A percentile compares a stretch with the other conserved stretches of the same genome.
Conservation (phyloP, 2,113 vertebrate genomes). For the Himantopus leucocephalus region DNA sequence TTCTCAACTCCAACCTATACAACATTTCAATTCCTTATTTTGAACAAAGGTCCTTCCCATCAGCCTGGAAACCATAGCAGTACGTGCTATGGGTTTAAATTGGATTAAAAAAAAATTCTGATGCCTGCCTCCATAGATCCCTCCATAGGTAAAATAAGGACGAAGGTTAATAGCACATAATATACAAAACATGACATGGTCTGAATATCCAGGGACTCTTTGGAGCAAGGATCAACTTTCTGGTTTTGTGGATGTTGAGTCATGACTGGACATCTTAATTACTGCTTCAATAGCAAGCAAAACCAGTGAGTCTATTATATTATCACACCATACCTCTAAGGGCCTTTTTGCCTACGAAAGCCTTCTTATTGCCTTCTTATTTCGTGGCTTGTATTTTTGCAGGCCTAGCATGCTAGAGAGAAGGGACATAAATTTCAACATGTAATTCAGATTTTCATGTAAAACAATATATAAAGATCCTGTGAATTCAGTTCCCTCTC, state of each 20-base stretch:
- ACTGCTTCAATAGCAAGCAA: background rate
- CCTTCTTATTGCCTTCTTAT: background rate
- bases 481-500: background rate
- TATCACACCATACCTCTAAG: background rate
- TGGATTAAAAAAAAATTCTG: background rate
- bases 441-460: background rate
- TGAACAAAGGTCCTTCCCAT: background rate
- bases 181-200: background rate
- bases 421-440: background rate
- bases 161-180: background rate
- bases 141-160: background rate
- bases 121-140: background rate
- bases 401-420: background rate
- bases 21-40: background rate
- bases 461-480: background rate
- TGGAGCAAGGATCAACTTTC: background rate
- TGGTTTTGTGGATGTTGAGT: background rate
- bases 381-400: background rate
- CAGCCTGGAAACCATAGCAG: background rate
- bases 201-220: background rate
- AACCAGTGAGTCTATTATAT: background rate
- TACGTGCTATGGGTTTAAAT: too few relatives aligned
- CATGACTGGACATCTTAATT: background rate
- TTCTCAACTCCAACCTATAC: background rate
- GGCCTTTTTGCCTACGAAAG: background rate